Evolutionary conservation across 35 echinoderm and acorn worm species (phyloP).

Genomic region (Heliocidaris erythrogramma): DNA sequence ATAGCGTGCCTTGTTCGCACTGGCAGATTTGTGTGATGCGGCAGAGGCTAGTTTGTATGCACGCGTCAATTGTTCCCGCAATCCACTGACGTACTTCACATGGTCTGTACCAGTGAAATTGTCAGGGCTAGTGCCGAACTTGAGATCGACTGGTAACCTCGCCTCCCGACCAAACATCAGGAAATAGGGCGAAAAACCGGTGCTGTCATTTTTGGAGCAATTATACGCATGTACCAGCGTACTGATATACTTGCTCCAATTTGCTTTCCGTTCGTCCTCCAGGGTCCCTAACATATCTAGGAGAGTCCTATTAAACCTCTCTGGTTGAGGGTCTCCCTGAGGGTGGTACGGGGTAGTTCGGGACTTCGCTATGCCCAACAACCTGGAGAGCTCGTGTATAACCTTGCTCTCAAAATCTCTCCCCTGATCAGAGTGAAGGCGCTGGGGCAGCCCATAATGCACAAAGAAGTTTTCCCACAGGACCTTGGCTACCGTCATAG

Average conservation of each 20-base stretch:
- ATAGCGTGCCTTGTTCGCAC: constrained; percentile 47
- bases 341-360: too few species aligned
- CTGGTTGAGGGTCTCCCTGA: constrained; percentile 56
- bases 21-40: neutral
- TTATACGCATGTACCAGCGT: constrained; percentile 56
- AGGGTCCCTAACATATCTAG: constrained; percentile 63
- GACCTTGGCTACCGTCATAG: constrained; percentile 47
- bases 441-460: constrained; percentile 63
- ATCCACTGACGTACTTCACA: neutral
- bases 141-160: constrained; percentile 48
- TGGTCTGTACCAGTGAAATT: neutral
- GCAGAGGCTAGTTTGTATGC: constrained; percentile 9
- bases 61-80: neutral
- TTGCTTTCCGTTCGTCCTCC: constrained; percentile 52
- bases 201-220: constrained; percentile 49
- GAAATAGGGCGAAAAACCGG: constrained; percentile 59
- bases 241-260: constrained; percentile 45
- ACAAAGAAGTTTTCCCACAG: constrained; percentile 66
- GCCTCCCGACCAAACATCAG: constrained; percentile 73
- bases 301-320: constrained; percentile 69
- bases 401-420: constrained; percentile 62
- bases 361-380: constrained; percentile 53
- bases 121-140: neutral
- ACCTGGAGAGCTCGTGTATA: constrained; percentile 27
- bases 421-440: constrained; percentile 60